Evolutionary conservation across 2,113 vertebrate genomes (phyloP).

Genomic region (Willisornis vidua): DNA sequence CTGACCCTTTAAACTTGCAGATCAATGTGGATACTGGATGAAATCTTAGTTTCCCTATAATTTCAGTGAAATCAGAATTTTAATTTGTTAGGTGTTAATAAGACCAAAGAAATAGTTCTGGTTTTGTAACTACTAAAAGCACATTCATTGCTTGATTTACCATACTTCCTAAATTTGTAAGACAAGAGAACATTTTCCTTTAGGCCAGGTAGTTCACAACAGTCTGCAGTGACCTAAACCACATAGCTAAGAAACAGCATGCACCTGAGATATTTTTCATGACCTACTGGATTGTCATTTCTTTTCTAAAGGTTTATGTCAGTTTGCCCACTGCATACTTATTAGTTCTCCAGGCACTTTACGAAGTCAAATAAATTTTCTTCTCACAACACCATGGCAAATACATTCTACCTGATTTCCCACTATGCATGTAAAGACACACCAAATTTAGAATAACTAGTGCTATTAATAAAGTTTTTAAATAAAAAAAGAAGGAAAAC

Average conservation of each 20-base stretch:
- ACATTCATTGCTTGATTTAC: not conserved
- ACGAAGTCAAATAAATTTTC: not conserved
- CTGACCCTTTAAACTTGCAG: not conserved
- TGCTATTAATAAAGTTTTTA: not conserved
- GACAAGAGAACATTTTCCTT: not conserved
- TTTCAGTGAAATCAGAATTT: not conserved
- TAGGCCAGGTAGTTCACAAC: not conserved
- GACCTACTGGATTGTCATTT: not conserved
- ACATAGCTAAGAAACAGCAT: not conserved
- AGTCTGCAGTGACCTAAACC: not conserved
- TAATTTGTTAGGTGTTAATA: not conserved
- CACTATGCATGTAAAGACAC: not conserved
- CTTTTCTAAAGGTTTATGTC: not conserved
- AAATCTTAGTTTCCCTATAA: not conserved
- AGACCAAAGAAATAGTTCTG: not conserved
- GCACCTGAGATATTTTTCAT: not conserved
- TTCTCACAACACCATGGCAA: not conserved
- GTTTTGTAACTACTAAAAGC: not conserved
- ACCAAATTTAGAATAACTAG: not conserved
- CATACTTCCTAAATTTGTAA: not conserved
- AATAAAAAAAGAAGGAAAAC: fast-evolving
- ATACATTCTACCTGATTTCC: not conserved
- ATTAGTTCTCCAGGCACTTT: not conserved
- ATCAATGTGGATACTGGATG: not conserved
- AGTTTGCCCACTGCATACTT: not conserved